Evolutionary conservation across 2,888 invertebrate species (phyloP).

Genomic region (Netelia fuscicornis): DNA sequence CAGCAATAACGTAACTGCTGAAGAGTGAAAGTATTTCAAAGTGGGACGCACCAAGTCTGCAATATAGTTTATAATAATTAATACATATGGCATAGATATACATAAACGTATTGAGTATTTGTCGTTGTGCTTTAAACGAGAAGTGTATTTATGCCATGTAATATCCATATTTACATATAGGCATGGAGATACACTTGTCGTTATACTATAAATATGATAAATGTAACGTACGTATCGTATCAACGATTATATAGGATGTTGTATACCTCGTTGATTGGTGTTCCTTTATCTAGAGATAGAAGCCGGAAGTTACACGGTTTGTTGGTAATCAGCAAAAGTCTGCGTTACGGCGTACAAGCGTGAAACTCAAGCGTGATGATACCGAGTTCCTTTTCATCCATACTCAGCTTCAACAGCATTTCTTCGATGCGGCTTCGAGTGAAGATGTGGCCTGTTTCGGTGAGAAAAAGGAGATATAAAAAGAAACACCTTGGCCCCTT

Average conservation of each 20-base stretch:
- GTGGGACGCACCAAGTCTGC: slow-evolving; percentile 77
- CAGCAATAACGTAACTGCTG: slow-evolving; percentile 83
- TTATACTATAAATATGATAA: no score
- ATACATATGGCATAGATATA: slow-evolving; percentile 67
- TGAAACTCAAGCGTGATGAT: background rate
- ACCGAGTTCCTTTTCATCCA: background rate
- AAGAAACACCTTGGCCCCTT: slow-evolving; percentile 45
- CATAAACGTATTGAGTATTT: slow-evolving; percentile 36
- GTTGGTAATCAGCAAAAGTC: background rate
- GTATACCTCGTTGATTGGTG: background rate
- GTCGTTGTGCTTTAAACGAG: slow-evolving; percentile 25
- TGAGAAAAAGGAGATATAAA: slow-evolving; percentile 16
- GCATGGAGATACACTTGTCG: no score
- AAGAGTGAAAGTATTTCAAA: slow-evolving; percentile 84
- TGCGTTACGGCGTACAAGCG: slow-evolving; percentile 69
- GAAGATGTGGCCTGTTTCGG: slow-evolving; percentile 33
- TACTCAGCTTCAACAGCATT: slow-evolving; percentile 21
- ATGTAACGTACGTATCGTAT: background rate
- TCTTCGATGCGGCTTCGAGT: slow-evolving; percentile 1
- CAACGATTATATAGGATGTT: background rate
- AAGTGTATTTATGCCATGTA: background rate
- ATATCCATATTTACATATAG: slow-evolving; percentile 1
- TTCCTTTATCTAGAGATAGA: slow-evolving; percentile 9
- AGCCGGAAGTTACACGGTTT: background rate
- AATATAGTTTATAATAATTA: slow-evolving; percentile 78